Evolutionary conservation across 2,797 vertebrate genomes (phyloP), one percentile per base, ranked within the genome.

Genomic region (Rhodeus uyekii): DNA sequence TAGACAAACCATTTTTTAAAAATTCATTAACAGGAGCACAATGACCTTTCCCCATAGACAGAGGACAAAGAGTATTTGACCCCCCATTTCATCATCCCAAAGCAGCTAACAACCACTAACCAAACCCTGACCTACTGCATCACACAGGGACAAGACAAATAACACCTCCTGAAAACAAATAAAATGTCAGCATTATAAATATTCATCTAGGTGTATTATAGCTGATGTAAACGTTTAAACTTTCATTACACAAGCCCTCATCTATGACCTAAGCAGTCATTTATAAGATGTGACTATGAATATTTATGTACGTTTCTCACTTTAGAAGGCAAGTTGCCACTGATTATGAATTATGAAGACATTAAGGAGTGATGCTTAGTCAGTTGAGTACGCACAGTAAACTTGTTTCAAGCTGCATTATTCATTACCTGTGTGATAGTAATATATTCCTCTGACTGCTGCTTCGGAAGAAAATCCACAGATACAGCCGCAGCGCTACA

Each of bases 281-380:
- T 83, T 85, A 81, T 81, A 86, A 76, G 53, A 65, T 50, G 42
- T 38, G 76, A 72, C 71, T 53, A 82, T 84, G 81, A 86, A 88
- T 88, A 85, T 86, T 85, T 76, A 88, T 88, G 74, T 32, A 18
- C 29, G 53, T 80, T 64, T 80, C 76, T 83, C 67, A 64, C 76
- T 88, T 87, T 84, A 63, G 32, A 64, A 85, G 72, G 50, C 36
- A 16, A 79, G 63, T 44, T 73, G 73, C 82, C 42, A 79, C 75
- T 83, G 85, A 87, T 87, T 85, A 77, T 87, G 84, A 86, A 81
- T 86, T 86, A 86, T 86, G 79, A 86, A 74, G 78, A 76, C 68
- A 73, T 88, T 85, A 82, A 80, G 58, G 67, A 88, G 39, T 65
- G 78, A 84, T 77, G 81, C 83, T 83, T 76, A 81, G 80, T 86